Evolutionary conservation across 2,888 invertebrate species (phyloP).

Genomic region (Ashinkailepas kermadecensis): DNA sequence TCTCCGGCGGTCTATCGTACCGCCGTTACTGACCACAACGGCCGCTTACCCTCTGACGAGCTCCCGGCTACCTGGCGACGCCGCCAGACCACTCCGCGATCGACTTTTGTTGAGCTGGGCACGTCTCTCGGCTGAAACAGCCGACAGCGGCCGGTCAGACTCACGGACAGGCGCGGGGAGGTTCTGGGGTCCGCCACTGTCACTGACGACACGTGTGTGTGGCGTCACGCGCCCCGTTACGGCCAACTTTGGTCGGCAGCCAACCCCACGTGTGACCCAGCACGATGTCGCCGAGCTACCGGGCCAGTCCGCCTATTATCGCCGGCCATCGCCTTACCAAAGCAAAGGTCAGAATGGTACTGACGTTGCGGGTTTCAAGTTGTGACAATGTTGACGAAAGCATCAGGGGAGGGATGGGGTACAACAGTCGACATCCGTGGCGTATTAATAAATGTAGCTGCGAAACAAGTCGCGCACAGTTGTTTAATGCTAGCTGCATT

Average conservation of each 20-base stretch:
- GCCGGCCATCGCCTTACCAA: neutral
- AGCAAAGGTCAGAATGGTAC: neutral
- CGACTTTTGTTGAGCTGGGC: slow-evolving; percentile 3
- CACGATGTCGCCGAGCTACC: neutral
- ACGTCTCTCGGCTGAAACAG: neutral
- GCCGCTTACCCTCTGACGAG: neutral
- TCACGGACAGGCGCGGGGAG: neutral
- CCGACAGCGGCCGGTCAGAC: neutral
- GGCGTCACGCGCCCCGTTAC: neutral
- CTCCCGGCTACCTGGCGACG: neutral
- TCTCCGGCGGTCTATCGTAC: too few species aligned
- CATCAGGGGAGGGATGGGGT: too few species aligned
- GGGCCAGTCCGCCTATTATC: neutral
- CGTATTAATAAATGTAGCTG: too few species aligned
- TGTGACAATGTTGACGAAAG: too few species aligned
- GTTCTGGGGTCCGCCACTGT: neutral
- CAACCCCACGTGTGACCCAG: neutral
- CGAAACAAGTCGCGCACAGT: too few species aligned
- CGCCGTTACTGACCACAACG: too few species aligned
- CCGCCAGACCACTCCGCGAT: neutral
- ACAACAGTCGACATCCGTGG: too few species aligned
- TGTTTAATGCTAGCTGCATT: too few species aligned
- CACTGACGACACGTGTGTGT: neutral
- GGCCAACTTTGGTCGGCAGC: too few species aligned
- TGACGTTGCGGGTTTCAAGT: too few species aligned